These are phyloP conservation scores for Drosophila formosana DNA, from an alignment of 2,888 invertebrate genomes.

Conservation along the genomic window DNA sequence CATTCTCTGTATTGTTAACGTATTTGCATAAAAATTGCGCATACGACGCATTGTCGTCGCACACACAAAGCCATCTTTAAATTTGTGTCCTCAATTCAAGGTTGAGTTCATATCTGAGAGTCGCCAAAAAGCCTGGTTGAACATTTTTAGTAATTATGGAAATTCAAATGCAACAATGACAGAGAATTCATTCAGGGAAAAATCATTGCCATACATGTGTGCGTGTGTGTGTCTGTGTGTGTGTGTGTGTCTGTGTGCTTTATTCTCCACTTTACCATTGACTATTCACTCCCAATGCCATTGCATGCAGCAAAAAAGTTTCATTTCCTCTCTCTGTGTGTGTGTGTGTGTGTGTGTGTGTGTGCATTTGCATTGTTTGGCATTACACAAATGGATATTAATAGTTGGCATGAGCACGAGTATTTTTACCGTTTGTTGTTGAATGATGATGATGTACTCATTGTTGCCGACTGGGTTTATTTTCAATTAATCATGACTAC, in stretches of 20 bases:
- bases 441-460: constrained; percentile 50
- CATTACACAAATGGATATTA: constrained; percentile 73
- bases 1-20: constrained; percentile 63
- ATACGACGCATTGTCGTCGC: constrained; percentile 54
- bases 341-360: constrained; percentile 48
- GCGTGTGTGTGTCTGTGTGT: constrained; percentile 13
- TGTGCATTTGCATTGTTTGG: constrained; percentile 73
- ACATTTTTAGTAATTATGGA: constrained; percentile 63
- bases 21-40: constrained; percentile 76
- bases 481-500: constrained; percentile 72
- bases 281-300: constrained; percentile 25
- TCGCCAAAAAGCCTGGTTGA: constrained; percentile 18
- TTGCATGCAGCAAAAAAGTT: constrained; percentile 47
- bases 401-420: constrained; percentile 56
- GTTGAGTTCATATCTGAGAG: constrained; percentile 38
- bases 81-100: constrained; percentile 37
- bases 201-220: constrained; percentile 48
- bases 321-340: constrained; percentile 49
- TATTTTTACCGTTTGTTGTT: constrained; percentile 26
- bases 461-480: constrained; percentile 57
- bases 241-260: constrained; percentile 19
- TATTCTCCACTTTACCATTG: constrained; percentile 7
- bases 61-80: constrained; percentile 38
- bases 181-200: constrained; percentile 38
- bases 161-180: constrained; percentile 63